A percentile compares a stretch with the other conserved stretches of the same genome.
Conservation (phyloP, 2,888 invertebrate species). For the Brachycybe producta region DNA sequence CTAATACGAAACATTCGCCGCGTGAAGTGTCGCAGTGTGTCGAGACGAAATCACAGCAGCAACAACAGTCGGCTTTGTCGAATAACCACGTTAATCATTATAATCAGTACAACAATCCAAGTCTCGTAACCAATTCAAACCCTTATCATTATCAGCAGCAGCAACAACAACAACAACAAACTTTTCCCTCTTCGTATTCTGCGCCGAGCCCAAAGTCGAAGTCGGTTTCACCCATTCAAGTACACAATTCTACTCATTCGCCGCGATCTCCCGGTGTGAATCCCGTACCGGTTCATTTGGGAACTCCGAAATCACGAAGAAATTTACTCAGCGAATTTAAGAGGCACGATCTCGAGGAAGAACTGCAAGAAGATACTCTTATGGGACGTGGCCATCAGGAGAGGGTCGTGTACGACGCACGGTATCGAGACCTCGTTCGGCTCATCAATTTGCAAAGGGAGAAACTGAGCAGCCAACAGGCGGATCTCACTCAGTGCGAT, state of each 20-base stretch:
- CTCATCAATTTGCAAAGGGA: slow-evolving; percentile 84
- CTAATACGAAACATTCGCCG: too few species aligned
- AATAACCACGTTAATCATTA: too few species aligned
- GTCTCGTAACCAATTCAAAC: too few species aligned
- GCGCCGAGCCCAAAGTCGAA: too few species aligned
- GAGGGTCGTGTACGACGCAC: slow-evolving; percentile 41
- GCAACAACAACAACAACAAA: background rate
- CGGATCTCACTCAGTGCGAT: slow-evolving; percentile 63
- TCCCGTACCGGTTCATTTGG: slow-evolving; percentile 14
- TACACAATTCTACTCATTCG: background rate
- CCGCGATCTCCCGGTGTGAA: background rate
- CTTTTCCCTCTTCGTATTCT: background rate
- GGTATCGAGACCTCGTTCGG: slow-evolving; percentile 68
- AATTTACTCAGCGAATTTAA: slow-evolving; percentile 15
- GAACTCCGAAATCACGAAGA: slow-evolving; percentile 10
- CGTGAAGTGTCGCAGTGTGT: too few species aligned
- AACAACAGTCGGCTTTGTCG: too few species aligned
- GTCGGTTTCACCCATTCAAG: too few species aligned
- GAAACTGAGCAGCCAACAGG: slow-evolving; percentile 74
- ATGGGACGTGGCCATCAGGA: slow-evolving; percentile 5
- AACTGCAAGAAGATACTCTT: slow-evolving; percentile 12
- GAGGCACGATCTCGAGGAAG: slow-evolving; percentile 13
- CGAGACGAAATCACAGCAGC: too few species aligned
- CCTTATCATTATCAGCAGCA: too few species aligned
- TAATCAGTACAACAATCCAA: too few species aligned